Conservation (phyloP, 2,113 vertebrate genomes). For the Brachypodius melanocephalos region DNA sequence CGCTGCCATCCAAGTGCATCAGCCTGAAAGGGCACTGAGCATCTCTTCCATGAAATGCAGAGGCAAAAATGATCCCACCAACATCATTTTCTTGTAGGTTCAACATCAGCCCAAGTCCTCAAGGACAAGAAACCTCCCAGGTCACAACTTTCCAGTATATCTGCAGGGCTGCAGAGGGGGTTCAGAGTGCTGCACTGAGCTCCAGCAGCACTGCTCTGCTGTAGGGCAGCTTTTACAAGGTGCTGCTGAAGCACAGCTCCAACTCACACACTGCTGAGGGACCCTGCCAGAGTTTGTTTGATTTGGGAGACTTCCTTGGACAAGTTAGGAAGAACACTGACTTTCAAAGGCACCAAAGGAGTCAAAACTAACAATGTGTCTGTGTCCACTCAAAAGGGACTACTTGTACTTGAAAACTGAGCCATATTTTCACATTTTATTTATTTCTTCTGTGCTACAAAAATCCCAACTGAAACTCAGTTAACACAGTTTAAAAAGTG, state of each 20-base stretch:
- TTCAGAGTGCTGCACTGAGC: not conserved
- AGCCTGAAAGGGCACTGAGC: not conserved
- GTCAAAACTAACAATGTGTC: not conserved
- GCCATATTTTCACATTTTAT: not conserved
- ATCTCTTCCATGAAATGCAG: not conserved
- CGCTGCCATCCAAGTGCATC: not conserved
- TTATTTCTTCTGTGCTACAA: not conserved
- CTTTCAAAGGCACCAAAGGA: not conserved
- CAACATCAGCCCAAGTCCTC: not conserved
- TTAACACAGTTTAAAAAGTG: not conserved
- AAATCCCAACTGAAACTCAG: not conserved
- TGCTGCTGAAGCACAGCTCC: not conserved
- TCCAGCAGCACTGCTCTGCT: not conserved
- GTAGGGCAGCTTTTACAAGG: not conserved
- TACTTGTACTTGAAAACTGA: not conserved
- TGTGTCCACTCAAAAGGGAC: not conserved
- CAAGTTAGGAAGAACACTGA: not conserved
- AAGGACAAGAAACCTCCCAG: not conserved
- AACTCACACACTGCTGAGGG: not conserved
- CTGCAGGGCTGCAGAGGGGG: not conserved
- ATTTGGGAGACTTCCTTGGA: not conserved
- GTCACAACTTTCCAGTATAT: not conserved
- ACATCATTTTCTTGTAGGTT: fast-evolving
- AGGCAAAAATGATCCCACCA: not conserved
- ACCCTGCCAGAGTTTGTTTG: not conserved